These are phyloP conservation scores for Rhea americana DNA, from an alignment of 2,113 vertebrate species.

Conservation along the genomic window DNA sequence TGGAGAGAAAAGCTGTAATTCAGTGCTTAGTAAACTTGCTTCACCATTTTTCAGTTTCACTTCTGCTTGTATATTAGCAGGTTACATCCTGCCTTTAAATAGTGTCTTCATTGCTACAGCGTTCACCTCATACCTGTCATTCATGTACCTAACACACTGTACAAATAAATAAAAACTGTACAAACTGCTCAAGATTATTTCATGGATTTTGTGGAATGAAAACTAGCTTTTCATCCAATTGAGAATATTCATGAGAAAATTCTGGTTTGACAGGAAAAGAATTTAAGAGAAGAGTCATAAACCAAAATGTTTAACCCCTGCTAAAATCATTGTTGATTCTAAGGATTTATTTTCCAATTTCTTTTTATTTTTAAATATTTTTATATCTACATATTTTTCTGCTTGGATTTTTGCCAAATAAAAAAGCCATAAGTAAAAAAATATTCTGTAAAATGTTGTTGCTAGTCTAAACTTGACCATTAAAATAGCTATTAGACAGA, in stretches of 20 bases:
- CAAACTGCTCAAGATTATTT: neutral
- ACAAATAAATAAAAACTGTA: neutral
- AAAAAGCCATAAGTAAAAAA: neutral
- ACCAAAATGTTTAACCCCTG: neutral
- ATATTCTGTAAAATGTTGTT: neutral
- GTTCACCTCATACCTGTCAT: neutral
- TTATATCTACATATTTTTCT: neutral
- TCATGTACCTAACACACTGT: neutral
- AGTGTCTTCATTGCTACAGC: neutral
- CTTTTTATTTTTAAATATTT: neutral
- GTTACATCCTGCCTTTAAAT: neutral
- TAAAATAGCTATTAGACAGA: neutral
- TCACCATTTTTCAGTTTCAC: neutral
- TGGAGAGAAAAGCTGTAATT: conserved; percentile 19
- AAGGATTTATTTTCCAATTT: neutral
- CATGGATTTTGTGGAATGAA: neutral
- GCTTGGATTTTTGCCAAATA: neutral
- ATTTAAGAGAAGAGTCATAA: neutral
- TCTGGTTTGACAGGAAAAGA: neutral
- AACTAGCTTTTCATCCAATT: neutral
- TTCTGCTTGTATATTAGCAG: neutral
- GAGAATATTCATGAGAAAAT: neutral
- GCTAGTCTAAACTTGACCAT: neutral
- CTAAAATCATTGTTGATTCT: neutral
- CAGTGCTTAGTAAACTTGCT: neutral